Base-by-base conservation (phyloP, 1,140 invertebrate species). In the Adoxophyes honmai region DNA sequence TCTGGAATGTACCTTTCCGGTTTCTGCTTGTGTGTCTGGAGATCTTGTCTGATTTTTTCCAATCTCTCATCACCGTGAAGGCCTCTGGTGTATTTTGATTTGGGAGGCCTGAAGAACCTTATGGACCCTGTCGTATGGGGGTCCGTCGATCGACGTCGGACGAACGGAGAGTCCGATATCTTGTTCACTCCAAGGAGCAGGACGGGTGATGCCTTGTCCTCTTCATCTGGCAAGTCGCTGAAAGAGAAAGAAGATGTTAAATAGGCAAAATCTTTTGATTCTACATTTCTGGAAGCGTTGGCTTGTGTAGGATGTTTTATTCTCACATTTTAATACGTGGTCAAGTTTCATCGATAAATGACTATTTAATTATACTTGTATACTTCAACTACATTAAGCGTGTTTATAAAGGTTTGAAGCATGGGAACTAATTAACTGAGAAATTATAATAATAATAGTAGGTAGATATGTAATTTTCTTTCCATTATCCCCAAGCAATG, bases 201-300 rank as follows among this genome's bases (percentile, higher is more conserved):
- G 2, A 88, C 86, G 8, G 83, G 86, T 14, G 86, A 86, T 54
- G 86, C 86, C 64, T 84, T 86, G 58, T 88, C 86, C 58, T 88
- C 86, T 68, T 84, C 82, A 71, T 88, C 86, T 2, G 86, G 83
- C 15, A 88, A 71, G 55, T 86, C 86, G 66, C 86, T 88, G 85
- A 11, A 86, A 69, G 42, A 82, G 66, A 75, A 15, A 60, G 52
- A 28, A 2, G 6, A 28, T 28, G 21, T 28, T 28, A 28, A 28
- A 28, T 28, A 6, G 6, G 2, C 6, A 28, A 28, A 2, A 28
- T 28, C 6, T 28, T 28, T 28, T 28, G 2, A 28, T n/a, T n/a
- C n/a, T n/a, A n/a, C n/a, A n/a, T n/a, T n/a, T n/a, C n/a, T 3
- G 21, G 21, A 28, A 28, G 21, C 21, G 21, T 28, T 28, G 21